A percentile compares a stretch with the other conserved stretches of the same genome.
Evolutionary conservation across 2,113 vertebrate species (phyloP).

Genomic region (Xiphophorus couchianus): DNA sequence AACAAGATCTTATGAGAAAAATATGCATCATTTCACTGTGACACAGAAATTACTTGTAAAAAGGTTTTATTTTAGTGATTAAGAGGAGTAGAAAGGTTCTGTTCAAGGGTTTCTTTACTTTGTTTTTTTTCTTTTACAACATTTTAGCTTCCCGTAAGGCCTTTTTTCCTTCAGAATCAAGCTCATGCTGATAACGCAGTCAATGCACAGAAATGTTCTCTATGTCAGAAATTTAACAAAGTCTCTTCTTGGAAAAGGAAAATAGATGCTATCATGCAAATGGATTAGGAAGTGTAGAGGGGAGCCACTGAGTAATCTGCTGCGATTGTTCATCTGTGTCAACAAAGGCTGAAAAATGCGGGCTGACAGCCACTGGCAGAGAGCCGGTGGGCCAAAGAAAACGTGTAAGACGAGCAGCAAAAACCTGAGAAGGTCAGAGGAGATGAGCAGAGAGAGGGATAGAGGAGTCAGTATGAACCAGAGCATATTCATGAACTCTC

Average conservation of each 20-base stretch:
- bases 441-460: slow-evolving; percentile 31
- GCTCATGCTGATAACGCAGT: slow-evolving; percentile 10
- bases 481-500: slow-evolving; percentile 25
- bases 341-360: slow-evolving; percentile 68
- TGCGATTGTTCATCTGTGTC: slow-evolving; percentile 71
- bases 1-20: slow-evolving; percentile 9
- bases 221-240: slow-evolving; percentile 40
- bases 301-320: slow-evolving; percentile 60
- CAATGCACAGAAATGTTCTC: slow-evolving; percentile 38
- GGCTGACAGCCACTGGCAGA: slow-evolving; percentile 68
- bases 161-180: slow-evolving; percentile 12
- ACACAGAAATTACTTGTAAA: neutral
- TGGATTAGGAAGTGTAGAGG: slow-evolving; percentile 53
- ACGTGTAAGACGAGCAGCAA: slow-evolving; percentile 59
- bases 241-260: slow-evolving; percentile 23
- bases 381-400: slow-evolving; percentile 65
- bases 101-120: slow-evolving; percentile 6
- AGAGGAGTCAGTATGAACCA: neutral
- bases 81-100: neutral
- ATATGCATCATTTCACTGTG: neutral
- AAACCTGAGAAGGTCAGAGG: slow-evolving; percentile 74
- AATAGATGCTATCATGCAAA: slow-evolving; percentile 64
- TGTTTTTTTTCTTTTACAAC: neutral
- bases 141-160: neutral
- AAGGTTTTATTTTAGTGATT: neutral